Base-by-base conservation (phyloP, 2,113 vertebrate genomes). In the Archocentrus centrarchus region DNA sequence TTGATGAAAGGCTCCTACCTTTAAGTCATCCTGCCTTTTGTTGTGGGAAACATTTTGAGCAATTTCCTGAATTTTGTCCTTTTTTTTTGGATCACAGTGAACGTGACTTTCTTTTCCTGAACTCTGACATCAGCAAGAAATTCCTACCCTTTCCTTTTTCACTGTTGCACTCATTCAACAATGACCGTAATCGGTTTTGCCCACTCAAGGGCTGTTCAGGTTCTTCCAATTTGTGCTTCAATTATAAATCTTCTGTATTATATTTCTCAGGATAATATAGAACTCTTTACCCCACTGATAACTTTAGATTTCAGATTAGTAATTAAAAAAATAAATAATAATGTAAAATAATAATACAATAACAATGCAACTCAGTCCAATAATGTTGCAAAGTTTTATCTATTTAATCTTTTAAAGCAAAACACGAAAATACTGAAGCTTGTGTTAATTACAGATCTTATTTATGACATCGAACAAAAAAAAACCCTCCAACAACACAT, bases 61-160 rank as follows among this genome's bases (percentile, higher is more conserved):
- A 20, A 47, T 82, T 59, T 79, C 35, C 37, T 50, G 13, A 47
- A 47, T 59, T 5, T 30, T 59, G 47, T 62, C n/a, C 35, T 37
- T 10, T 62, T 59, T 84, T 75, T 50, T 24, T 64, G 70, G 9
- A 32, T 44, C 27, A 5, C 59, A 27, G 47, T 35, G 47, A 73
- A n/a, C 68, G 47, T 30, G 17, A 55, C 8, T 39, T 39, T 59
- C 44, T 88, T 3, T 75, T n/a, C 59, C 7, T 58, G 80, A 73
- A 77, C 70, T 20, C 32, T 81, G 70, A 85, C 57, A 83, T 76
- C n/a, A 27, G 68, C 41, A 35, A 64, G 57, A 63, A 57, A 55
- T 32, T 32, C 63, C 18, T 59, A 57, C 4, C 18, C 8, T 53
- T 58, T 57, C 24, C 35, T 7, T 64, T 62, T 53, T 18, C 11